These are phyloP conservation scores for Colaptes auratus DNA, from an alignment of 2,113 vertebrate genomes.

Conservation along the genomic window DNA sequence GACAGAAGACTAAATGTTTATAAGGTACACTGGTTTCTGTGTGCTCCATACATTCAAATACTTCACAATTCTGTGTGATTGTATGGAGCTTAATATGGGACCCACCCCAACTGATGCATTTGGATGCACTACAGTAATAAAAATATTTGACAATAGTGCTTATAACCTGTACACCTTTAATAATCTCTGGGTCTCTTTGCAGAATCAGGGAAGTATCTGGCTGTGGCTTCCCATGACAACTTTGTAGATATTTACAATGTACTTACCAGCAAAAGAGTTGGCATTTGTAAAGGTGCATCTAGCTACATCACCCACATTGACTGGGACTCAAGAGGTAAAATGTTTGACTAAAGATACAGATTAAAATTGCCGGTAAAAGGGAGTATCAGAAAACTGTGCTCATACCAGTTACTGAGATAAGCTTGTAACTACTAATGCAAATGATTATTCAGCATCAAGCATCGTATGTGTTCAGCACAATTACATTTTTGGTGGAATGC, in stretches of 20 bases:
- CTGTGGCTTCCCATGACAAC: constrained; percentile 96
- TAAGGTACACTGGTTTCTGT: background rate
- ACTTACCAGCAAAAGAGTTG: constrained; percentile 94
- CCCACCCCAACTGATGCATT: background rate
- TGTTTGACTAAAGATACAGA: background rate
- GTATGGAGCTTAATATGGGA: background rate
- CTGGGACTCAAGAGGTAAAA: constrained; percentile 93
- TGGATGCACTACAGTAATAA: background rate
- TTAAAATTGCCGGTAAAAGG: background rate
- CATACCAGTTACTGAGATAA: background rate
- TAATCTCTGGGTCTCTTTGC: constrained; percentile 41
- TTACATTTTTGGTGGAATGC: background rate
- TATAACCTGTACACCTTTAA: background rate
- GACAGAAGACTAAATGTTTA: background rate
- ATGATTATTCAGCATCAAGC: background rate
- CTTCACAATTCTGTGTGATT: background rate
- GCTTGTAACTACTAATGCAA: background rate
- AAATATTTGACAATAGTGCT: background rate
- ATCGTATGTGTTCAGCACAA: background rate
- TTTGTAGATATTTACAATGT: constrained; percentile 99
- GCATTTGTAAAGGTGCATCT: constrained; percentile 93
- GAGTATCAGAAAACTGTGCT: background rate
- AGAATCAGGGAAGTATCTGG: constrained; percentile 96
- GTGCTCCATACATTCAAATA: background rate
- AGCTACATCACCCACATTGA: constrained; percentile 96